Evolutionary conservation across 2,113 vertebrate species (phyloP), one percentile per base, ranked within the genome.

Genomic region (Periophthalmus modestus): DNA sequence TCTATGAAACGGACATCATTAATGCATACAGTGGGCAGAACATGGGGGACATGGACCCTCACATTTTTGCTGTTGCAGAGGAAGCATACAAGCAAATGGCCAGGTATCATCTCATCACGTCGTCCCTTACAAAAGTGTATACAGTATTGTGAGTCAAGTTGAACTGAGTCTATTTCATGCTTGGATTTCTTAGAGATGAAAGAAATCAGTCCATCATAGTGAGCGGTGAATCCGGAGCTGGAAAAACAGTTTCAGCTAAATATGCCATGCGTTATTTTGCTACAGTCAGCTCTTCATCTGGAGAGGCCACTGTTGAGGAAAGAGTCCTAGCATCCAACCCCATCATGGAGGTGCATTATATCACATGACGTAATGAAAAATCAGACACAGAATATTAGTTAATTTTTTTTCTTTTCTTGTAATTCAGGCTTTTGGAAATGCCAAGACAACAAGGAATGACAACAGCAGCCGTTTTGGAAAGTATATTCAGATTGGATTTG

Each of bases 391-490:
- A 24, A 21, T n/a, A 55, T 4, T 3, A 58, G 13, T n/a, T 62
- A 23, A 59, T 15, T 28, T 4, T 2, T 74, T 11, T 69, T 0
- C 7, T 12, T 21, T 74, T 18, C 74, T 1, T 73, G 10, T 36
- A 39, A 85, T 84, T 78, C 54, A 99, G 98, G 96, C 98, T 33
- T 95, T 99, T 63, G 98, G 98, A 77, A 99, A 99, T 86, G 98
- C 98, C 75, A 98, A 98, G 89, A 99, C 98, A 5, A 99, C 95
- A n/a, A 93, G 97, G 82, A 99, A 99, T 68, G 98, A 99, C 93
- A 99, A 99, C 87, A 99, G 98, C 91, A 99, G 98, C 87, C 97
- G 98, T 69, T 99, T 99, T 91, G 98, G 98, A 59, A 99, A 99
- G 73, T 99, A 99, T 82, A 98, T 99, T 68, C 96, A 98, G 83